Percentiles rank a stretch among this genome's conserved stretches.
Conservation (phyloP, 1,140 invertebrate species). For the Zophobas morio region DNA sequence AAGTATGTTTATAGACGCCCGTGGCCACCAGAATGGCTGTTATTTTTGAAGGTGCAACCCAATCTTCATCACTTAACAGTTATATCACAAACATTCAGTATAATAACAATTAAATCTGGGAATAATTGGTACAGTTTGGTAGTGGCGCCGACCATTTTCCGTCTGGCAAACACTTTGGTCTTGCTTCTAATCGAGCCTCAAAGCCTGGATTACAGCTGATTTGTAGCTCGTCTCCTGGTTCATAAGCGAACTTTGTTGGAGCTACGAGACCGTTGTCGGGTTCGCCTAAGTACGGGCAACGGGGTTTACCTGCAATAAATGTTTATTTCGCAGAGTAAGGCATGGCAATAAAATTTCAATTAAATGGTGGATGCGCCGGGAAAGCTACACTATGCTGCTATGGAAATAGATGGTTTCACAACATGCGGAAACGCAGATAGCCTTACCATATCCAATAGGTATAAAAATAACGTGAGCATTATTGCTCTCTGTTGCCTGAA, state of each 20-base stretch:
- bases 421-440: too few species aligned
- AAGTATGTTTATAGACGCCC: background rate
- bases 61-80: constrained; percentile 13
- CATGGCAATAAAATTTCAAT: background rate
- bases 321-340: constrained; percentile 44
- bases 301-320: constrained; percentile 75
- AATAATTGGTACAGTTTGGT: constrained; percentile 70
- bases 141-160: constrained; percentile 69
- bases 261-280: constrained; percentile 79
- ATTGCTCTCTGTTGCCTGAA: too few species aligned
- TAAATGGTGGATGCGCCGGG: background rate
- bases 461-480: too few species aligned
- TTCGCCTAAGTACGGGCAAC: constrained; percentile 82
- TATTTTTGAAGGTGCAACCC: background rate
- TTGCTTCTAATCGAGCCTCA: constrained; percentile 64
- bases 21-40: background rate
- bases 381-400: background rate
- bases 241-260: constrained; percentile 84
- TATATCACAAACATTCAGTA: constrained; percentile 38
- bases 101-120: constrained; percentile 58
- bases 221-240: constrained; percentile 81
- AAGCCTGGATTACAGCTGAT: constrained; percentile 81
- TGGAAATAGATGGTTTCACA: too few species aligned
- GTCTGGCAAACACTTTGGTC: constrained; percentile 69
- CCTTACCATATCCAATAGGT: too few species aligned